Percentiles rank a stretch among this genome's conserved stretches.
Evolutionary conservation across 2,888 invertebrate species (phyloP).

Genomic region (Villa cingulata): DNA sequence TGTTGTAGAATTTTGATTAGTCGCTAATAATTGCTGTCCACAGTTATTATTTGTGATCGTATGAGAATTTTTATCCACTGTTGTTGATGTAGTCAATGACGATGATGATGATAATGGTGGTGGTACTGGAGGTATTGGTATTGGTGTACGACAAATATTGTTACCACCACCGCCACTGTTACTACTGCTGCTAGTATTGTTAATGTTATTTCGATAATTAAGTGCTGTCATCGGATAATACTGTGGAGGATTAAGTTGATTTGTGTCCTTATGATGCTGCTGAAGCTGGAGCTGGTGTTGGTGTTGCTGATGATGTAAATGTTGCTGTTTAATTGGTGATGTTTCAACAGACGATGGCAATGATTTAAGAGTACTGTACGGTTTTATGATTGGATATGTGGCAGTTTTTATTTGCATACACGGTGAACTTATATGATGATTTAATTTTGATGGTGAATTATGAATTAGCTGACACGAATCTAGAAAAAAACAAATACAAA

Average conservation of each 20-base stretch:
- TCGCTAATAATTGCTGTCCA: too few relatives aligned
- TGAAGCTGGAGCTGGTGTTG: constrained; percentile 14
- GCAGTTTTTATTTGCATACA: constrained; percentile 22
- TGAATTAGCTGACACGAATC: constrained; percentile 34
- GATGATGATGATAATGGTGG: constrained; percentile 2
- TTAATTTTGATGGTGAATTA: constrained; percentile 27
- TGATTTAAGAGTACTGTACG: constrained; percentile 14
- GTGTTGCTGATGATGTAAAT: constrained; percentile 11
- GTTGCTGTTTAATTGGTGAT: constrained; percentile 8
- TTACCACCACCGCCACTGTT: constrained; percentile 6
- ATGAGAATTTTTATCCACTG: neutral
- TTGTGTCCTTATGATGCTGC: constrained; percentile 15
- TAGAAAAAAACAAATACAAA: constrained; percentile 14
- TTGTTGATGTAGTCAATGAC: constrained; percentile 8
- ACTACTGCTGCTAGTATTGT: constrained; percentile 14
- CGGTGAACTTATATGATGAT: constrained; percentile 18
- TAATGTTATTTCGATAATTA: constrained; percentile 15
- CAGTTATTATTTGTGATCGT: too few relatives aligned
- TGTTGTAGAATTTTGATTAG: neutral
- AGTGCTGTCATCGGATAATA: constrained; percentile 15
- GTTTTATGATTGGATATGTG: constrained; percentile 14
- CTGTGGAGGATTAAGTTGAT: constrained; percentile 15
- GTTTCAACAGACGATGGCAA: neutral
- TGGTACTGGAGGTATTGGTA: neutral
- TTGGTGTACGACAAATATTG: constrained; percentile 8